Evolutionary conservation across 2,888 invertebrate genomes (phyloP), one percentile per base, ranked within the genome.

Genomic region (Drosophila longiperda): DNA sequence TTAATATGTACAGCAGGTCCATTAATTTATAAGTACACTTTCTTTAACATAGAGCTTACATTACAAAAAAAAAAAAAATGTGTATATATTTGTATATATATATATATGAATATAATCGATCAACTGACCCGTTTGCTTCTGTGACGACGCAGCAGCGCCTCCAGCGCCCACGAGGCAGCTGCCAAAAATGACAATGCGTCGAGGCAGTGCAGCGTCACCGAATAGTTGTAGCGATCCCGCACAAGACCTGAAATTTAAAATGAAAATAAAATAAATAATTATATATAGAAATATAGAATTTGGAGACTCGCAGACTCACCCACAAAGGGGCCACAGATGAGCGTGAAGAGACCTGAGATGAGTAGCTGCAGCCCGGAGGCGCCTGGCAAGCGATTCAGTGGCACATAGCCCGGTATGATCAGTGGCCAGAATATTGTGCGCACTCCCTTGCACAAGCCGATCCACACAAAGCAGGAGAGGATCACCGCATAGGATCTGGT

Each of bases 371-470:
- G 93, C 1, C 96, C 96, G 0, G 95, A 94, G 3, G 96, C 96
- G 12, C 95, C 96, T 0, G 96, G 96, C 68, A 96, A 90, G 67
- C 95, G 94, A 73, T 95, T 95, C 17, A 96, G 89, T 0, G 96
- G 95, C 49, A 96, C 96, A 87, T 96, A 95, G 0, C 95, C 94
- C 3, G 96, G 96, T 82, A 96, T 96, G 15, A 96, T 96, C 6
- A 96, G 92, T 0, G 96, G 95, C 95, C 96, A 96, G 85, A 96
- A 96, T 8, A 96, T 95, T 6, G 96, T 96, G 64, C 96, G 93
- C 1, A 96, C 91, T 0, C 95, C 96, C 92, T 96, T 96, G 26
- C 96, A 96, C 67, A 95, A 94, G 0, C 96, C 96, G 73, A 96
- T 95, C 75, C 96, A 94, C 1, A 95, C 94, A 36, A 95, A 95